Base-by-base conservation (phyloP, 2,888 invertebrate species). In the Perizoma affinitatum region DNA sequence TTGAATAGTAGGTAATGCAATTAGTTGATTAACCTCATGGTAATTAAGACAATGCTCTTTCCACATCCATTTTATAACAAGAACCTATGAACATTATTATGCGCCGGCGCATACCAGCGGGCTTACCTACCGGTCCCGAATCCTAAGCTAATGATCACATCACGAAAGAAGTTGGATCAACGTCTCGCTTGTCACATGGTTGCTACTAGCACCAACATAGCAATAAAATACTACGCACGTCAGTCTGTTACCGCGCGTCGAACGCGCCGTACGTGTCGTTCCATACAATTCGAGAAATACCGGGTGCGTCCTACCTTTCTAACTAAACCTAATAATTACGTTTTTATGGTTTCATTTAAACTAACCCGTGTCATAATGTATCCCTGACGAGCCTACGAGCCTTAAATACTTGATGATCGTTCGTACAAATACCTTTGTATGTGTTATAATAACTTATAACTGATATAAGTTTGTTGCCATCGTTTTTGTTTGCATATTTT, bases 191-290 rank as follows among this genome's bases (percentile, higher is more conserved):
- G 69, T 90, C 90, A 90, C 90, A 89, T 90, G 90, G 72, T 78
- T 22, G 22, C 22, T 22, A 22, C 22, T 22, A 79, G 74, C 80
- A 76, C 88, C 90, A 90, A 89, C 88, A 82, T 87, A 69, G 72
- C 79, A 75, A 77, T 70, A 74, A 66, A 59, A 61, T 56, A 40
- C n/a, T 22, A 41, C 58, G 38, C 72, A 71, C 71, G 71, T 80
- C 84, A 88, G 89, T 90, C 78, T 70, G 73, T 78, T 74, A 71
- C 73, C 75, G 89, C 88, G 90, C 89, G 88, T 76, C 66, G 69
- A 67, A 66, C 85, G 90, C 86, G 90, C 75, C 41, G 54, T 73
- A 86, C 90, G 89, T 88, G 76, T 78, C 68, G 71, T 71, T 70
- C 67, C 66, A 69, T 58, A 66, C 69, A 53, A 42, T 65, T 62